Evolutionary conservation across 2,113 vertebrate species (phyloP).

Genomic region (Andinoacara biseriatus): DNA sequence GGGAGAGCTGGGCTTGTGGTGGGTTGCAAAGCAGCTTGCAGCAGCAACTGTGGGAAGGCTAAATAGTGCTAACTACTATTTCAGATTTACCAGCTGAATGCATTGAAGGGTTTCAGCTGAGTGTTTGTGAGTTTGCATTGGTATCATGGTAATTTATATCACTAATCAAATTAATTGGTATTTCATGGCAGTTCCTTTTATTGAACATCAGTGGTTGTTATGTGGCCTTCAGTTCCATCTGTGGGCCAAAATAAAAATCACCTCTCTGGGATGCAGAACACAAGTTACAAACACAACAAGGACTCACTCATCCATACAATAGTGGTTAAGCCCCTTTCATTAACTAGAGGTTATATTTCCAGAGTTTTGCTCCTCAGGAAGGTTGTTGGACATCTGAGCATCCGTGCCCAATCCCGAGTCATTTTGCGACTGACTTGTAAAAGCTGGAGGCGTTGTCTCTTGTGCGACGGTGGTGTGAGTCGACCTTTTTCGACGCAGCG

Average conservation of each 20-base stretch:
- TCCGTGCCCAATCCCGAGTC: conserved; percentile 45
- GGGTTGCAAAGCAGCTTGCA: neutral
- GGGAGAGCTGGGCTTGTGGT: neutral
- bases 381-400: neutral
- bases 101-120: too few species aligned
- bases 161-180: rapidly evolving
- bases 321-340: neutral
- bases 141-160: too few species aligned
- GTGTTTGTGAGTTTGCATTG: neutral
- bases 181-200: neutral
- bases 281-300: too few species aligned
- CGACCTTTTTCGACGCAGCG: conserved; percentile 37
- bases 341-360: conserved; percentile 55
- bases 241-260: neutral
- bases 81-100: too few species aligned
- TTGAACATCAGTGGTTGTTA: neutral
- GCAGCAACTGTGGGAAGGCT: neutral
- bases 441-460: neutral
- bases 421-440: conserved; percentile 24
- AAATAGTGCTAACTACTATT: too few species aligned
- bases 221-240: neutral
- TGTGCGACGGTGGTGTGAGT: neutral
- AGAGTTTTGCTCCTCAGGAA: conserved; percentile 1
- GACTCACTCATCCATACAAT: too few species aligned
- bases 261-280: neutral